Percentiles rank a stretch among this genome's conserved stretches.
phyloP scores from a whole-genome alignment of 2,888 invertebrate genomes.

The Cynaeus angustus region DNA sequence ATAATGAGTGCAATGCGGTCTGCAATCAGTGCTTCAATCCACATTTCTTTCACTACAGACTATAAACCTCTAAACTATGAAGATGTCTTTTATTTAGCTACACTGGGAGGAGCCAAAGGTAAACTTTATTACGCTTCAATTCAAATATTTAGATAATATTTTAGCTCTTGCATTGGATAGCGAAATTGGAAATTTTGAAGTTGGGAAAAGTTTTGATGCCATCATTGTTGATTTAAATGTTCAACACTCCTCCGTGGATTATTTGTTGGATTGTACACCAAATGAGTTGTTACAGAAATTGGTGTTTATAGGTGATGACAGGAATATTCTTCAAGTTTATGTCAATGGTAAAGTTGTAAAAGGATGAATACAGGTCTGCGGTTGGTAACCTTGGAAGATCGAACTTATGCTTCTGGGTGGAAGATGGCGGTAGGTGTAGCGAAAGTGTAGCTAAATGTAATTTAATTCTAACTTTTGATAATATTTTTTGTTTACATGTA shows the following conservation, averaged over 20 bases:
- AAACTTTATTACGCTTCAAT: constrained; percentile 47
- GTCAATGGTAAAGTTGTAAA: constrained; percentile 81
- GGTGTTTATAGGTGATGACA: constrained; percentile 86
- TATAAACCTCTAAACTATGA: constrained; percentile 77
- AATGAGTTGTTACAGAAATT: constrained; percentile 83
- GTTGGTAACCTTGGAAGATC: neutral
- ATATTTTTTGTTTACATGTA: too few species aligned
- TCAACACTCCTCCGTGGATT: constrained; percentile 71
- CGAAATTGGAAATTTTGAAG: constrained; percentile 84
- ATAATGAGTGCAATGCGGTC: constrained; percentile 85
- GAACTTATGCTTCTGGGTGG: too few species aligned
- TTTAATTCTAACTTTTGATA: too few species aligned
- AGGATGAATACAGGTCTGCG: neutral
- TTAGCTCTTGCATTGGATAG: constrained; percentile 84
- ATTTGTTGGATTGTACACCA: constrained; percentile 73
- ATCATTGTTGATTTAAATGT: constrained; percentile 81
- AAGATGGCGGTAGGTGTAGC: too few species aligned
- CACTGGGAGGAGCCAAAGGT: constrained; percentile 90
- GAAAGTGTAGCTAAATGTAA: too few species aligned
- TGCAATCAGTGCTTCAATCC: constrained; percentile 83
- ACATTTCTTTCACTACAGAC: constrained; percentile 75
- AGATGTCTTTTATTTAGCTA: constrained; percentile 89
- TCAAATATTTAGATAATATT: neutral
- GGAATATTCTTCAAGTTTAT: constrained; percentile 85
- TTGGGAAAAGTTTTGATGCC: constrained; percentile 92